Percentiles rank a stretch among this genome's conserved stretches.
Evolutionary conservation across 1,140 invertebrate genomes (phyloP).

Genomic region (Pseudomyrmex pallidus): DNA sequence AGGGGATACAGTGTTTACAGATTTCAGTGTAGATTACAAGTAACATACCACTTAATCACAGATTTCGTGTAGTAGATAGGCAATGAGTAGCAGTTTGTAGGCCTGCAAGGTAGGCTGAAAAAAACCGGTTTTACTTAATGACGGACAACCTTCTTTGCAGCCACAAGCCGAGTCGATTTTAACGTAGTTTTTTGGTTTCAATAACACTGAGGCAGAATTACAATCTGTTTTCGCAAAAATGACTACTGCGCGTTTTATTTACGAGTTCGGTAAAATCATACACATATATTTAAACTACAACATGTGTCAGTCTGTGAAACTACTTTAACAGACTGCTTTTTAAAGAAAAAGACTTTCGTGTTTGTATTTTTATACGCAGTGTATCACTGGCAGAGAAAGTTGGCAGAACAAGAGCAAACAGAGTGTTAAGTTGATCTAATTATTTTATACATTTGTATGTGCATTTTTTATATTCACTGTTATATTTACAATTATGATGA

Average conservation of each 20-base stretch:
- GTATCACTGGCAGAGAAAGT: conserved; percentile 24
- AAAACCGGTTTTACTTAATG: conserved; percentile 76
- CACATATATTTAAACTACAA: neutral
- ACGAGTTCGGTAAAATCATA: neutral
- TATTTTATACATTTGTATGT: neutral
- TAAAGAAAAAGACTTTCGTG: neutral
- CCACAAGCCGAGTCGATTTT: conserved; percentile 53
- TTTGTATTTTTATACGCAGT: neutral
- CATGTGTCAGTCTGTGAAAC: neutral
- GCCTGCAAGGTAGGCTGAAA: conserved; percentile 71
- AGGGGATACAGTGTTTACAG: too few species aligned
- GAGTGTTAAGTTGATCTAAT: neutral
- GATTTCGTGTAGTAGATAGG: conserved; percentile 56
- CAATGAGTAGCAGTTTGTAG: conserved; percentile 62
- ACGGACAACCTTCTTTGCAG: conserved; percentile 70
- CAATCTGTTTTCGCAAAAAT: neutral
- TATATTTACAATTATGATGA: too few species aligned
- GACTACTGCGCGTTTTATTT: neutral
- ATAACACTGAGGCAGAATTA: conserved; percentile 54
- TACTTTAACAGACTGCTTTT: neutral
- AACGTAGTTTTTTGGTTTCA: conserved; percentile 68
- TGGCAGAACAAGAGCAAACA: conserved; percentile 15
- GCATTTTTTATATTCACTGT: too few species aligned
- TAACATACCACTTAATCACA: conserved; percentile 44
- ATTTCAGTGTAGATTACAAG: neutral